phyloP scores from a whole-genome alignment of 2,113 vertebrate species.

The Alaudala cheleensis region DNA sequence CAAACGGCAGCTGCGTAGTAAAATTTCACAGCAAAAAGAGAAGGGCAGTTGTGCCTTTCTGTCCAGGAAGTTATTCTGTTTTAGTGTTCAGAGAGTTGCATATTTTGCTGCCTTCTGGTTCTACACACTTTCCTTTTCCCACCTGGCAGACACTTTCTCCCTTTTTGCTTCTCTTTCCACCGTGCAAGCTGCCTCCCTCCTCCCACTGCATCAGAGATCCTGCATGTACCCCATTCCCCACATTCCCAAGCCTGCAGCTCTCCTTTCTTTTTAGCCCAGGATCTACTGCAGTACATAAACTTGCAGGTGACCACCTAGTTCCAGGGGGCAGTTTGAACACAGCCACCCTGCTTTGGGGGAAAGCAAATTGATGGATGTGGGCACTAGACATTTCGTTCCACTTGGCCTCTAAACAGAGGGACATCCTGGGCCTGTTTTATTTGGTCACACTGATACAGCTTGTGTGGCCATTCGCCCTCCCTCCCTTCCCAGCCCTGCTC shows the following conservation, averaged over 20 bases:
- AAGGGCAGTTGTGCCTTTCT: background rate
- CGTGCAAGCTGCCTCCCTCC: background rate
- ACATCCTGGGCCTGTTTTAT: background rate
- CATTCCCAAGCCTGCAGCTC: background rate
- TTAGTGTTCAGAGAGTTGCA: background rate
- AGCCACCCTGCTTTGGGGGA: background rate
- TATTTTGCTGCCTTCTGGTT: background rate
- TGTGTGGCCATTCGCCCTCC: background rate
- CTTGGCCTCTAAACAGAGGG: background rate
- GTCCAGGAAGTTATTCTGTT: background rate
- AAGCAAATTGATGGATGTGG: background rate
- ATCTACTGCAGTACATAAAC: background rate
- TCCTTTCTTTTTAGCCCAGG: background rate
- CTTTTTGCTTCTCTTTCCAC: background rate
- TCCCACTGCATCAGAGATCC: background rate
- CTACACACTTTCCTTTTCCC: background rate
- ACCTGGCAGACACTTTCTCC: background rate
- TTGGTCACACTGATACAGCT: background rate
- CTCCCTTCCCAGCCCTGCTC: background rate
- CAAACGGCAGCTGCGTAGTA: background rate
- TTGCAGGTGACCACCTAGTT: background rate
- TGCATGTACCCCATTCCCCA: background rate
- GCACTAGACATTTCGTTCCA: background rate
- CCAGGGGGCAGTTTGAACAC: background rate
- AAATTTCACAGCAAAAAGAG: background rate